Conservation (phyloP, 2,888 invertebrate genomes). For the Muschampia plurimacula region DNA sequence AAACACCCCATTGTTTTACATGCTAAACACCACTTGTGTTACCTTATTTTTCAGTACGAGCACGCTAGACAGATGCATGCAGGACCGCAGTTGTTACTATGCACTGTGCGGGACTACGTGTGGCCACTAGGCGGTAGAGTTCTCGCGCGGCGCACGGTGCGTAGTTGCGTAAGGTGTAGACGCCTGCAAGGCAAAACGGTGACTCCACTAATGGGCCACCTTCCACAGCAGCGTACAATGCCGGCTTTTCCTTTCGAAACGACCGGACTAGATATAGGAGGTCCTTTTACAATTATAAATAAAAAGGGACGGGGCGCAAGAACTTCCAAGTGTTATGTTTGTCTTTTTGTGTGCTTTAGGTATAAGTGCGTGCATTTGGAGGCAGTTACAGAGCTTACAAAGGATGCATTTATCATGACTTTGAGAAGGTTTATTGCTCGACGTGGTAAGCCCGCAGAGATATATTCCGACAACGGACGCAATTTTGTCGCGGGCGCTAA, state of each 20-base stretch:
- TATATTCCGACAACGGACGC: slow-evolving; percentile 16
- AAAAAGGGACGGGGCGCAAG: slow-evolving; percentile 3
- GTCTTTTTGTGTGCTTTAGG: slow-evolving; percentile 13
- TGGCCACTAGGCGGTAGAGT: slow-evolving; percentile 38
- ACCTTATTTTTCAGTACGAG: slow-evolving; percentile 19
- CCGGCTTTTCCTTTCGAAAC: slow-evolving; percentile 3
- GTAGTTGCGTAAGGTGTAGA: slow-evolving; percentile 34
- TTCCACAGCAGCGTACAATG: slow-evolving; percentile 1
- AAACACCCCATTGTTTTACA: slow-evolving; percentile 27
- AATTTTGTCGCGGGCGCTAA: slow-evolving; percentile 20
- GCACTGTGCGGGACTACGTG: slow-evolving; percentile 31
- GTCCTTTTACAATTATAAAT: slow-evolving; percentile 7
- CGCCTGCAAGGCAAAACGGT: not conserved
- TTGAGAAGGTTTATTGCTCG: slow-evolving; percentile 19
- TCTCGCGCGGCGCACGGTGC: slow-evolving; percentile 34
- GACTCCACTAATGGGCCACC: slow-evolving; percentile 9
- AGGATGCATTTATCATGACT: slow-evolving; percentile 20
- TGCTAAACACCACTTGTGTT: slow-evolving; percentile 27
- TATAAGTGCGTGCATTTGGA: slow-evolving; percentile 18
- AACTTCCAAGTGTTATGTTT: slow-evolving; percentile 9
- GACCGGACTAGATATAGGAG: not conserved
- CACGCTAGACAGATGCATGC: slow-evolving; percentile 30
- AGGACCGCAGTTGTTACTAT: slow-evolving; percentile 40
- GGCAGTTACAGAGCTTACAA: slow-evolving; percentile 11
- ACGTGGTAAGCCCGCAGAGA: slow-evolving; percentile 12